Evolutionary conservation across 1,140 invertebrate genomes (phyloP), one percentile per base, ranked within the genome.

Genomic region (Adoxophyes honmai): DNA sequence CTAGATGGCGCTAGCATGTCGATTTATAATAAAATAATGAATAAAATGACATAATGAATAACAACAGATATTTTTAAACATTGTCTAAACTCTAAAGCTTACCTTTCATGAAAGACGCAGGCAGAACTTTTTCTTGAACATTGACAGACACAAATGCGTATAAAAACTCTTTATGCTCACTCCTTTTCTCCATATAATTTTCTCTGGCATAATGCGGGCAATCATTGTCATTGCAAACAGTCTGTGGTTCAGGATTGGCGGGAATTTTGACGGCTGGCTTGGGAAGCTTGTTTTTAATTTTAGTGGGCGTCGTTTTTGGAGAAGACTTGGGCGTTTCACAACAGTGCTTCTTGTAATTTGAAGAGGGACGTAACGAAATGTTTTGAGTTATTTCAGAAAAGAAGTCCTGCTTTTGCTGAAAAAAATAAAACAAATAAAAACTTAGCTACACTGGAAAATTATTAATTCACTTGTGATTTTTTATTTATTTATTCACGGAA

Each of bases 381-480:
- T 54, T 76, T 38, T 55, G 57, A 21, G 75, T 60, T 56, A 84
- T 77, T 34, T 79, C 79, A 8, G 73, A 62, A 57, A 84, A 86
- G 36, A 83, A 71, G 34, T 87, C 81, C 42, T 72, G 81, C 52
- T 77, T 87, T 78, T 85, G 73, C 84, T 87, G 70, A 66, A 66
- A 73, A 48, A 5, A 44, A 36, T 5, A 44, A 39, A 38, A 54
- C 38, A 58, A 63, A 51, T 16, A 35, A 59, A 37, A n/a, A n/a
- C n/a, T n/a, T n/a, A n/a, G n/a, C n/a, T n/a, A n/a, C n/a, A n/a
- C n/a, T n/a, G n/a, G n/a, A n/a, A n/a, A n/a, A n/a, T n/a, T n/a
- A n/a, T n/a, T n/a, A n/a, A n/a, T n/a, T n/a, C n/a, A n/a, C n/a
- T n/a, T n/a, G n/a, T n/a, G n/a, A n/a, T n/a, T n/a, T n/a, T n/a